Conservation (phyloP, 2,888 invertebrate genomes). For the Poecilobothrus nobilitatus region DNA sequence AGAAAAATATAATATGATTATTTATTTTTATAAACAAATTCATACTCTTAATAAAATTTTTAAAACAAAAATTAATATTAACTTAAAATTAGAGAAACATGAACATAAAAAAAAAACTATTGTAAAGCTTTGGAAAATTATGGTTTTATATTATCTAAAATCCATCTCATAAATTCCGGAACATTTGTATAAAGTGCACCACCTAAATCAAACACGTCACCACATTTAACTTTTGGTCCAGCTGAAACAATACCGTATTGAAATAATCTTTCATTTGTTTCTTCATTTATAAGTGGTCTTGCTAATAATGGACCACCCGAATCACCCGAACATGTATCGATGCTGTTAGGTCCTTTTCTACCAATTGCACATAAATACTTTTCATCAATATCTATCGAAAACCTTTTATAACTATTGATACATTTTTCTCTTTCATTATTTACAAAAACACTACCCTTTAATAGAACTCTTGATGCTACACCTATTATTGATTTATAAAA, state of each 20-base stretch:
- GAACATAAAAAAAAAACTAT: too few relatives aligned
- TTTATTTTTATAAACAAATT: too few relatives aligned
- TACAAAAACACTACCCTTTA: not conserved
- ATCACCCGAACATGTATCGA: conserved; percentile 24
- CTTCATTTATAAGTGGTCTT: conserved; percentile 22
- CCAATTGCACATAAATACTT: conserved; percentile 51
- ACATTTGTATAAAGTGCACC: conserved; percentile 48
- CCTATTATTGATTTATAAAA: too few relatives aligned
- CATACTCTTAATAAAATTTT: too few relatives aligned
- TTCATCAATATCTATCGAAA: not conserved
- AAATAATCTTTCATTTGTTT: conserved; percentile 26
- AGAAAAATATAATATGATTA: too few relatives aligned
- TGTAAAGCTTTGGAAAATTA: not conserved
- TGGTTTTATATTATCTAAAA: conserved; percentile 36
- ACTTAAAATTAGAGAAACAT: too few relatives aligned
- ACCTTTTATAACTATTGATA: not conserved
- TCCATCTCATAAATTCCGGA: conserved; percentile 49
- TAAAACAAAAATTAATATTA: too few relatives aligned
- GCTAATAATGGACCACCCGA: conserved; percentile 31
- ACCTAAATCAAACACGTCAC: conserved; percentile 39
- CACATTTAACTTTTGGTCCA: conserved; percentile 49
- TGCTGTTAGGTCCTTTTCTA: conserved; percentile 8
- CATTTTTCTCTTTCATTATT: not conserved
- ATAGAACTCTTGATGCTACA: not conserved
- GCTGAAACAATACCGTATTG: conserved; percentile 54